A percentile compares a stretch with the other conserved stretches of the same genome.
These are phyloP conservation scores for Agrotis ipsilon DNA, from an alignment of 2,888 invertebrate species.

Conservation along the genomic window DNA sequence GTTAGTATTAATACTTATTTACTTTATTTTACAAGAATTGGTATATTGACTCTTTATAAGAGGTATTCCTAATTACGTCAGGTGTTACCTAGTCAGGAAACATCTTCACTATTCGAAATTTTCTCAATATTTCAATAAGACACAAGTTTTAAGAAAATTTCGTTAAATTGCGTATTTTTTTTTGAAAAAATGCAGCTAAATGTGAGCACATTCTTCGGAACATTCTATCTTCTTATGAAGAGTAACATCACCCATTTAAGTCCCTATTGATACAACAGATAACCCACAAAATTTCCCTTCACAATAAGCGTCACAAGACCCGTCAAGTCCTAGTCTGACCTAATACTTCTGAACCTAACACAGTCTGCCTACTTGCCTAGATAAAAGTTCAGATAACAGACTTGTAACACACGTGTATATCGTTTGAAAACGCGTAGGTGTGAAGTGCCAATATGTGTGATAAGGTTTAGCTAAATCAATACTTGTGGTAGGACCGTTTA, in stretches of 20 bases:
- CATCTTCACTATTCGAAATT: no score
- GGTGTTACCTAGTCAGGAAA: no score
- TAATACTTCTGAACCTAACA: conserved; percentile 28
- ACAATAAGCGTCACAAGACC: conserved; percentile 3
- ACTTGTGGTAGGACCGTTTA: conserved; percentile 20
- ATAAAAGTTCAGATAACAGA: conserved; percentile 44
- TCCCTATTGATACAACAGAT: conserved; percentile 31
- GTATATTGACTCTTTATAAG: neutral
- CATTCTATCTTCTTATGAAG: neutral
- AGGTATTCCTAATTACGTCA: no score
- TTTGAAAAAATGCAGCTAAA: no score
- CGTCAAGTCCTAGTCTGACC: conserved; percentile 25
- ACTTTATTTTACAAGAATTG: no score
- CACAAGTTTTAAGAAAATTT: no score
- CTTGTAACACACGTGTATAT: conserved; percentile 30
- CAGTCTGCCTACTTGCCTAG: conserved; percentile 24
- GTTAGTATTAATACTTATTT: no score
- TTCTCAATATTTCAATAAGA: no score
- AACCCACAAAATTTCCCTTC: conserved; percentile 9
- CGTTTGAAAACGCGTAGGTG: conserved; percentile 46
- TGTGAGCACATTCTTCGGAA: no score
- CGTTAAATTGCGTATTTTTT: no score
- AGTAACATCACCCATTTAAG: conserved; percentile 12
- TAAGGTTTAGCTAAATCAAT: conserved; percentile 51
- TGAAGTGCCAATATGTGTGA: conserved; percentile 48